Percentiles rank a stretch among this genome's conserved stretches.
Evolutionary conservation across 2,113 vertebrate species (phyloP).

Genomic region (Cyprinodon brontotheroides): DNA sequence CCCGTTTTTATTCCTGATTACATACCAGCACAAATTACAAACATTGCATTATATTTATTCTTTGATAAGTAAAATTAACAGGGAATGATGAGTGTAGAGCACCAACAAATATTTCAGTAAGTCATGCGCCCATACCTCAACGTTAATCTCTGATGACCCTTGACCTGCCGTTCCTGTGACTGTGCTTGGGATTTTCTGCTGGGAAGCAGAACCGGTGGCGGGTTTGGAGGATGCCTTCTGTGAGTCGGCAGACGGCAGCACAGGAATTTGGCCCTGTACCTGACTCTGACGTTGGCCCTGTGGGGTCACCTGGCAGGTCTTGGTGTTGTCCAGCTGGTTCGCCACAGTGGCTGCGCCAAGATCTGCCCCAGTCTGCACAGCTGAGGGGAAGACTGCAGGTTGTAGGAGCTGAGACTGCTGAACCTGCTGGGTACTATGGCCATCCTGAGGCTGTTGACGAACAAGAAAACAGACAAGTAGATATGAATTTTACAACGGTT

Average conservation of each 20-base stretch:
- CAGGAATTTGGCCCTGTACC: slow-evolving; percentile 65
- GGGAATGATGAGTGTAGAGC: neutral
- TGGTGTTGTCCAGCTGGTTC: slow-evolving; percentile 55
- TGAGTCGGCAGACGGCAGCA: slow-evolving; percentile 75
- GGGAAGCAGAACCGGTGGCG: slow-evolving; percentile 58
- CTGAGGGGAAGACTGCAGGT: slow-evolving; percentile 49
- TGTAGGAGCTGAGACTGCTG: slow-evolving; percentile 44
- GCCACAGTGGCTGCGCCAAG: slow-evolving; percentile 19
- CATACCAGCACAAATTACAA: neutral
- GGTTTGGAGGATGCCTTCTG: slow-evolving; percentile 67
- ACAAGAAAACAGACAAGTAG: slow-evolving; percentile 31
- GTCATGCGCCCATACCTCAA: slow-evolving; percentile 62
- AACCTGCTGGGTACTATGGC: slow-evolving; percentile 26
- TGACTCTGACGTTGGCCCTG: slow-evolving; percentile 52
- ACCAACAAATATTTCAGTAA: slow-evolving; percentile 1
- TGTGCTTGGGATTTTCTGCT: slow-evolving; percentile 62
- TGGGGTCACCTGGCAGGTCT: slow-evolving; percentile 46
- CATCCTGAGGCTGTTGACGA: slow-evolving; percentile 33
- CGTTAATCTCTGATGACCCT: slow-evolving; percentile 54
- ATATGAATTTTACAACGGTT: neutral
- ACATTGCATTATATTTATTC: neutral
- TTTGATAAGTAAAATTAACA: slow-evolving; percentile 6
- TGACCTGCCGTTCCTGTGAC: slow-evolving; percentile 46
- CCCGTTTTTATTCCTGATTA: neutral
- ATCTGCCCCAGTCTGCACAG: slow-evolving; percentile 51